Percentiles rank a stretch among this genome's conserved stretches.
These are phyloP conservation scores for Agapornis roseicollis DNA, from an alignment of 2,113 vertebrate species.

Conservation along the genomic window DNA sequence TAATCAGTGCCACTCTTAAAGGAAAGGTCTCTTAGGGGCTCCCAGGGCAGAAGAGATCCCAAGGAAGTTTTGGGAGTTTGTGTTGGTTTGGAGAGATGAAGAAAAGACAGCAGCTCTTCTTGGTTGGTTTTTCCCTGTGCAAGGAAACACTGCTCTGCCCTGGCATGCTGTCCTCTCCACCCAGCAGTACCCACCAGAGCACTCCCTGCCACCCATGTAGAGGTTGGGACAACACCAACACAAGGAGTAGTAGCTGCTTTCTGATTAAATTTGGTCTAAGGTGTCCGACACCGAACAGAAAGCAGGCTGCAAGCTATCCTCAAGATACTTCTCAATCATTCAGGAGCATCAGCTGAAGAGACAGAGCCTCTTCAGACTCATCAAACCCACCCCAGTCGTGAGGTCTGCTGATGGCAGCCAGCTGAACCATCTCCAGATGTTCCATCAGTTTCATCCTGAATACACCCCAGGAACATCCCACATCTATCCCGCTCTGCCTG, in stretches of 20 bases:
- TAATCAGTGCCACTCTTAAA: background rate
- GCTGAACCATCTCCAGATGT: background rate
- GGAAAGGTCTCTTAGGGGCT: background rate
- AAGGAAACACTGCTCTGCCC: background rate
- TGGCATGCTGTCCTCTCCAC: accelerated
- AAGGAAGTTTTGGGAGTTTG: background rate
- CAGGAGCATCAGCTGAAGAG: background rate
- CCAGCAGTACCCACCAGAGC: background rate
- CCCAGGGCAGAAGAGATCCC: background rate
- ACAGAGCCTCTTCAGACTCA: background rate
- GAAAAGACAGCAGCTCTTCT: background rate
- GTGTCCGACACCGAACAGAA: accelerated
- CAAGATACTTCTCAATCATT: background rate
- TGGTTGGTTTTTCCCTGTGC: background rate
- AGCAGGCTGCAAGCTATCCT: background rate
- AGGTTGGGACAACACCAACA: background rate
- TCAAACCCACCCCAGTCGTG: background rate
- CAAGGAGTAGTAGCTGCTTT: background rate
- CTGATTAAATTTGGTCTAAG: background rate
- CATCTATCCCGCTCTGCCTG: accelerated
- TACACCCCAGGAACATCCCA: background rate
- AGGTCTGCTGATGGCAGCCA: background rate
- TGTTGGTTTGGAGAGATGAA: background rate
- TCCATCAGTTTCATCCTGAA: background rate
- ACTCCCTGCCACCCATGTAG: accelerated